Evolutionary conservation across 2,888 invertebrate genomes (phyloP), one percentile per base, ranked within the genome.

Genomic region (Ophioninae sp.): DNA sequence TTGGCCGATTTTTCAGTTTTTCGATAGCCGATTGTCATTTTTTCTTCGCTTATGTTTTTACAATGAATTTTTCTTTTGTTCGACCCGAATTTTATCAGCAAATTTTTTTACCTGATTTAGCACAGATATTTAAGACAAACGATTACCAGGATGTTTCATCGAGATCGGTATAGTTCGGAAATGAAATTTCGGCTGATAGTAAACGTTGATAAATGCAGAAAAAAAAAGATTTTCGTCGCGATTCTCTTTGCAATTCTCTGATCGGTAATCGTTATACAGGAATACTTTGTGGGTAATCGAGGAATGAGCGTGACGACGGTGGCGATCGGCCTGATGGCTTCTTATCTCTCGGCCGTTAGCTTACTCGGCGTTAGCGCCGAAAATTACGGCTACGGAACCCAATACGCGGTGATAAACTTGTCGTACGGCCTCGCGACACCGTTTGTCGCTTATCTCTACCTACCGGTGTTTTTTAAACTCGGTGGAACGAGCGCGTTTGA

Each of bases 271-370:
- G 51, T 17, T 58, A 7, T n/a, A n/a, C 92, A 96, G 95, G 97
- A 97, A 93, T 98, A 97, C 90, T 94, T 98, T 76, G 92, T 97
- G 82, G 98, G 97, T 0, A 96, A 97, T 90, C 95, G 95, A 79
- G 96, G 96, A 85, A 96, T 98, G 96, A 95, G 96, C 6, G 94
- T 97, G 87, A 91, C 93, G 8, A 97, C 98, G 0, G 97, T 98
- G 5, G 97, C 97, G 5, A 96, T 97, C 85, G 97, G 97, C 3
- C 93, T 98, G 65, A 97, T 98, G 96, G 97, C 97, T 8, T 97
- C 97, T 65, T 98, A 98, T 91, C 97, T 98, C 96, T 98, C 98
- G 0, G 97, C 98, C 51, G 95, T 98, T 67, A 97, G 97, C 0
- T 92, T 98, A 41, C 93, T 98, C 23, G 98, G 98, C 13, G 97